A percentile compares a stretch with the other conserved stretches of the same genome.
Conservation (phyloP, 2,797 vertebrate species). For the Clarias pachynema region DNA sequence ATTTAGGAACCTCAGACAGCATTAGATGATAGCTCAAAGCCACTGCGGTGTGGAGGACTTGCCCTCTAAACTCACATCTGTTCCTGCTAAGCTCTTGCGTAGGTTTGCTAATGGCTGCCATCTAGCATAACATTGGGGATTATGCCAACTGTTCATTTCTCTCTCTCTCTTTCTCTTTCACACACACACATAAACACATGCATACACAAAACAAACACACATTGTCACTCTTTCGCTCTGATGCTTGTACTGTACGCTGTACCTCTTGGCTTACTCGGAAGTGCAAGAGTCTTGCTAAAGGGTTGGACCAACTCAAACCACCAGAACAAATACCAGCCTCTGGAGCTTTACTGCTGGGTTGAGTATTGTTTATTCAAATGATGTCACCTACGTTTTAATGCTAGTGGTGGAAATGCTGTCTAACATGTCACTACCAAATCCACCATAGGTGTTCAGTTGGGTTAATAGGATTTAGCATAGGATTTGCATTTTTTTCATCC, state of each 20-base stretch:
- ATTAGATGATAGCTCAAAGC: not conserved
- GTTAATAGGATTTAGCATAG: not conserved
- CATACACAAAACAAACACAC: not conserved
- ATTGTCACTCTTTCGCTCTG: not conserved
- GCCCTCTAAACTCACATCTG: conserved; percentile 53
- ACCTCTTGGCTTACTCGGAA: not conserved
- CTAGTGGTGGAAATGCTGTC: too few relatives aligned
- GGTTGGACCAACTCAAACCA: not conserved
- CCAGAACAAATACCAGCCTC: not conserved
- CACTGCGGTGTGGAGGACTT: conserved; percentile 36
- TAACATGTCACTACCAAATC: not conserved
- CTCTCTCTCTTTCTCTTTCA: conserved; percentile 27
- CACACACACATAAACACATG: too few relatives aligned
- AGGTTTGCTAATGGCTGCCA: conserved; percentile 59
- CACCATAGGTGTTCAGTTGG: not conserved
- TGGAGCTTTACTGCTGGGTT: not conserved
- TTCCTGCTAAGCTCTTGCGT: conserved; percentile 59
- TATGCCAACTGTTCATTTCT: conserved; percentile 37
- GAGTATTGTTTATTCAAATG: not conserved
- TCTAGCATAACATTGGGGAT: conserved; percentile 55
- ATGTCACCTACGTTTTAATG: not conserved
- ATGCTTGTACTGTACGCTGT: not conserved
- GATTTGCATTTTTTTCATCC: not conserved
- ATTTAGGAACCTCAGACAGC: not conserved
- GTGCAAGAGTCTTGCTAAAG: not conserved